These are phyloP conservation scores for Lagria hirta DNA, from an alignment of 2,888 invertebrate genomes.

Conservation along the genomic window DNA sequence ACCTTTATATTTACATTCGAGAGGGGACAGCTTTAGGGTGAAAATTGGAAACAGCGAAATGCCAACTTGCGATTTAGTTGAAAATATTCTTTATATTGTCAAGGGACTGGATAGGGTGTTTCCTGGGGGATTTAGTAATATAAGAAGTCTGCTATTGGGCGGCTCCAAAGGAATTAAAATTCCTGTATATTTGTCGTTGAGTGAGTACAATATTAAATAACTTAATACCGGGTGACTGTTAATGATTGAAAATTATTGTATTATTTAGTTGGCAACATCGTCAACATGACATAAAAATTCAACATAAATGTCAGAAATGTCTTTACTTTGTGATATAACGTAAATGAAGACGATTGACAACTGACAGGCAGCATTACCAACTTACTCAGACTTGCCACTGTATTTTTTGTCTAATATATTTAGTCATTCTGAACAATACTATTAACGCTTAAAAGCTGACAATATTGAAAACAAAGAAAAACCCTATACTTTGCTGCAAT, in stretches of 20 bases:
- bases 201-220: constrained; percentile 56
- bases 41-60: constrained; percentile 70
- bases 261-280: constrained; percentile 3
- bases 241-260: constrained; percentile 50
- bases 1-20: constrained; percentile 61
- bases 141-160: constrained; percentile 70
- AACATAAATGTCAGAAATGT: not conserved
- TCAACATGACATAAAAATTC: not conserved
- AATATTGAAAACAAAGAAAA: no score
- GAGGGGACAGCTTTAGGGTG: constrained; percentile 65
- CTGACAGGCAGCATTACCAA: no score
- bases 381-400: no score
- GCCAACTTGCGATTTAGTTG: constrained; percentile 62
- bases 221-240: no score
- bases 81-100: constrained; percentile 67
- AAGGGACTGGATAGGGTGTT: constrained; percentile 61
- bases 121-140: constrained; percentile 76
- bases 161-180: constrained; percentile 62
- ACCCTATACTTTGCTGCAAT: no score
- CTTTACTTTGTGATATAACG: constrained; percentile 39
- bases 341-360: no score
- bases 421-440: no score
- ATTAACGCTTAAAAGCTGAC: no score
- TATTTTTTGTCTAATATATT: no score
- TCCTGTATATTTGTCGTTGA: constrained; percentile 68